phyloP scores from a whole-genome alignment of 1,140 invertebrate species.

The Drosophila subobscura region DNA sequence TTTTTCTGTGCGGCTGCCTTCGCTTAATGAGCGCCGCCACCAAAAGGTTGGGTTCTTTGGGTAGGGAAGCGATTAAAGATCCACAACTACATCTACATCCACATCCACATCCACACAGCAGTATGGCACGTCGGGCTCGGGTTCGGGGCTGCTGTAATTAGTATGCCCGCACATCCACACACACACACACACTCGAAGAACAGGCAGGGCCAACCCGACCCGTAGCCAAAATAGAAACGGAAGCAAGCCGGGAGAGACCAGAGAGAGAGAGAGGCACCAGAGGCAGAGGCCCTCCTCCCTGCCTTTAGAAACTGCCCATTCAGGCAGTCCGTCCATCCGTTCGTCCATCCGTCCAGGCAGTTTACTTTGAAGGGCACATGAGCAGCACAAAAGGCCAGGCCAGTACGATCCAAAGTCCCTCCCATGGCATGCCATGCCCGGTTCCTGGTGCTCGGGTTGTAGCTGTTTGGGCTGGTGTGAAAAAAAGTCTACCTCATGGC shows the following conservation, averaged over 20 bases:
- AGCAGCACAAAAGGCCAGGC: conserved; percentile 54
- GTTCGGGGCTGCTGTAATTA: conserved; percentile 56
- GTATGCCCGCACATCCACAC: conserved; percentile 69
- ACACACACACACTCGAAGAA: conserved; percentile 5
- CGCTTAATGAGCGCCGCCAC: conserved; percentile 68
- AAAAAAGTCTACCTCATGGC: conserved; percentile 72
- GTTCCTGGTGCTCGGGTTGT: conserved; percentile 22
- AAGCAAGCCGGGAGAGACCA: conserved; percentile 9
- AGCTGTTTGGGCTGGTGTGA: conserved; percentile 70
- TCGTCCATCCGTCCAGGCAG: conserved; percentile 34
- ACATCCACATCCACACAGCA: conserved; percentile 11
- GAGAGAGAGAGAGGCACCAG: neutral
- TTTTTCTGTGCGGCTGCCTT: neutral
- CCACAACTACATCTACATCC: conserved; percentile 24
- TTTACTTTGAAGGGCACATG: conserved; percentile 65
- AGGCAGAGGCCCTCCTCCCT: neutral
- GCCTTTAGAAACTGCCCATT: too few species aligned
- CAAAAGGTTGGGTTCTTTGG: conserved; percentile 39
- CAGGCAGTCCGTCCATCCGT: neutral
- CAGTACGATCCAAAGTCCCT: conserved; percentile 28
- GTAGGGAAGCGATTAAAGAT: conserved; percentile 68
- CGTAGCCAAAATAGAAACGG: conserved; percentile 13
- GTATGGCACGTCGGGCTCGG: conserved; percentile 42
- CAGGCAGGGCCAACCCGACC: conserved; percentile 10
- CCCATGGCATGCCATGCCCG: neutral